Evolutionary conservation across 1,140 invertebrate species (phyloP), one percentile per base, ranked within the genome.

Genomic region (Drosophila sturtevanti): DNA sequence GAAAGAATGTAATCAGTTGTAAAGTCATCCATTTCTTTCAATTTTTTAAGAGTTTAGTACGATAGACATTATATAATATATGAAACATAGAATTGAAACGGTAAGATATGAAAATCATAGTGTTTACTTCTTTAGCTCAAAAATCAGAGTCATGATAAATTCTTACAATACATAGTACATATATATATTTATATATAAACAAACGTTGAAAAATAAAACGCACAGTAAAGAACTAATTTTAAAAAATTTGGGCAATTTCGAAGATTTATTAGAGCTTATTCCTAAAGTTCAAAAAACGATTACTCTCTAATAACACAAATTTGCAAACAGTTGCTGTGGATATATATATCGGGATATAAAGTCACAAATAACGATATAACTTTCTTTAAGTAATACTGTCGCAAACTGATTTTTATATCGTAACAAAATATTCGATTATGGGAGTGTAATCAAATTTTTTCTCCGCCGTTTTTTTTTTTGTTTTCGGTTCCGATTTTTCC

Each of bases 261-360:
- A 48, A 21, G 18, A 48, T 48, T 11, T 48, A 0, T 16, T 7
- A n/a, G 41, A 21, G 41, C 41, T 48, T 48, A 21, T 21, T 48
- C n/a, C 7, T 48, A 48, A 48, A 21, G 21, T 21, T 11, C 2
- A 48, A 18, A 21, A 48, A 21, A 10, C 10, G 18, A 48, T 48
- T 48, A 48, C 41, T 11, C 3, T 21, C 41, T 48, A 48, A 48
- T 48, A 48, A 48, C 41, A 48, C 41, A 48, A 48, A 10, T 48
- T 48, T 48, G 37, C 37, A 14, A 38, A n/a, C 12, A 38, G 7
- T 48, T 21, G 9, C 41, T 48, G 16, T 7, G 41, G 7, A 44
- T 44, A 44, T 44, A 18, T 44, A 10, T 35, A 35, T 35, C 6
- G 18, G 16, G 18, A 48, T 48, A 3, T 44, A 44, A 38, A 38